phyloP scores from a whole-genome alignment of 2,888 invertebrate species.

The Micoletzkya japonica region DNA sequence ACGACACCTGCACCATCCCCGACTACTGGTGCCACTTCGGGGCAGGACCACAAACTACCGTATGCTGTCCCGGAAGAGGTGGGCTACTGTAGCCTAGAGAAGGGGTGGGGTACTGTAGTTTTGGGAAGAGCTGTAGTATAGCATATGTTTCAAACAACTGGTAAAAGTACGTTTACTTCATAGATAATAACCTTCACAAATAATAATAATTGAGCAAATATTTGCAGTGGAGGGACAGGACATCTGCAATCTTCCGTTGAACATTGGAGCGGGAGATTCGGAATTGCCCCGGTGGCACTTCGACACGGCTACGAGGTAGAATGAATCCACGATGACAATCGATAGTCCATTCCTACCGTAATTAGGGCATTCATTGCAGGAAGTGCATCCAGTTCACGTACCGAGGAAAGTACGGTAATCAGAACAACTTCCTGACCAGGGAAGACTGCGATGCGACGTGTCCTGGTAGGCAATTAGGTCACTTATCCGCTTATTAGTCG shows the following conservation, averaged over 20 bases:
- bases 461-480: constrained; percentile 41
- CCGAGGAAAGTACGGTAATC: constrained; percentile 54
- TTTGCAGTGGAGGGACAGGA: constrained; percentile 39
- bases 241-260: constrained; percentile 53
- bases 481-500: too few species aligned
- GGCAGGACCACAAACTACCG: constrained; percentile 57
- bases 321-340: too few species aligned
- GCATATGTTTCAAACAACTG: too few species aligned
- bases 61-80: constrained; percentile 63
- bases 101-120: background rate
- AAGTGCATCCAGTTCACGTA: constrained; percentile 52
- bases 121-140: too few species aligned
- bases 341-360: constrained; percentile 53
- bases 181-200: too few species aligned
- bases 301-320: constrained; percentile 49
- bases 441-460: constrained; percentile 59
- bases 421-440: constrained; percentile 59
- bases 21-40: constrained; percentile 63
- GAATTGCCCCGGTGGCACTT: constrained; percentile 53
- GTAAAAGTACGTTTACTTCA: too few species aligned
- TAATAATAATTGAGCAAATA: too few species aligned
- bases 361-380: too few species aligned
- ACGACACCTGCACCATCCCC: constrained; percentile 43
- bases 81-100: background rate
- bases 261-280: constrained; percentile 50